Evolutionary conservation across 2,888 invertebrate genomes (phyloP).

Genomic region (Ceramica pisi): DNA sequence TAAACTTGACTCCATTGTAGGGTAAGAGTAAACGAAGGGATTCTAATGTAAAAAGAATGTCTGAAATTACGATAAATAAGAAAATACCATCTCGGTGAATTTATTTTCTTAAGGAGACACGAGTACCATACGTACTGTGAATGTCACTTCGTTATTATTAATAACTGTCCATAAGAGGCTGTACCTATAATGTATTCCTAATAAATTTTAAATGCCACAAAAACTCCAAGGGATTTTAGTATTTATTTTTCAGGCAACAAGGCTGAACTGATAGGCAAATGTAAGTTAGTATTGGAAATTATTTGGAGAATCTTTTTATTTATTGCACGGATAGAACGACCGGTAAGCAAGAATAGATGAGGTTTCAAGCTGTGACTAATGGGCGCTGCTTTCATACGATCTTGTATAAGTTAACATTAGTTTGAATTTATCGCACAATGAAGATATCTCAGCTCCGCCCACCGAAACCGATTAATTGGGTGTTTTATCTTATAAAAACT

Average conservation of each 20-base stretch:
- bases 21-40: slow-evolving; percentile 44
- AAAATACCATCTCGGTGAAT: slow-evolving; percentile 64
- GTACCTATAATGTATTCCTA: slow-evolving; percentile 72
- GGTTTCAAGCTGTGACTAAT: slow-evolving; percentile 87
- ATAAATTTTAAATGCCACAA: slow-evolving; percentile 60
- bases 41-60: slow-evolving; percentile 58
- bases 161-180: slow-evolving; percentile 74
- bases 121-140: slow-evolving; percentile 64
- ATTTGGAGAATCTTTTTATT: slow-evolving; percentile 83
- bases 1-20: slow-evolving; percentile 49
- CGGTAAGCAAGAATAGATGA: slow-evolving; percentile 83
- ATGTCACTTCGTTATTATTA: slow-evolving; percentile 73
- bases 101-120: slow-evolving; percentile 71
- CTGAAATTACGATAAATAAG: slow-evolving; percentile 67
- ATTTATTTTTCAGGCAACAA: slow-evolving; percentile 64
- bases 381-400: slow-evolving; percentile 76
- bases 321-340: slow-evolving; percentile 77
- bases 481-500: slow-evolving; percentile 76
- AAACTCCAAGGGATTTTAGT: slow-evolving; percentile 60
- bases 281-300: slow-evolving; percentile 74
- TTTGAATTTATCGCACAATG: slow-evolving; percentile 85
- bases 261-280: slow-evolving; percentile 55
- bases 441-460: slow-evolving; percentile 85
- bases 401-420: slow-evolving; percentile 83
- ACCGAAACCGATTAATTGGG: slow-evolving; percentile 79